Evolutionary conservation across 2,797 vertebrate genomes (phyloP), one percentile per base, ranked within the genome.

Genomic region (Crenuchus spilurus): DNA sequence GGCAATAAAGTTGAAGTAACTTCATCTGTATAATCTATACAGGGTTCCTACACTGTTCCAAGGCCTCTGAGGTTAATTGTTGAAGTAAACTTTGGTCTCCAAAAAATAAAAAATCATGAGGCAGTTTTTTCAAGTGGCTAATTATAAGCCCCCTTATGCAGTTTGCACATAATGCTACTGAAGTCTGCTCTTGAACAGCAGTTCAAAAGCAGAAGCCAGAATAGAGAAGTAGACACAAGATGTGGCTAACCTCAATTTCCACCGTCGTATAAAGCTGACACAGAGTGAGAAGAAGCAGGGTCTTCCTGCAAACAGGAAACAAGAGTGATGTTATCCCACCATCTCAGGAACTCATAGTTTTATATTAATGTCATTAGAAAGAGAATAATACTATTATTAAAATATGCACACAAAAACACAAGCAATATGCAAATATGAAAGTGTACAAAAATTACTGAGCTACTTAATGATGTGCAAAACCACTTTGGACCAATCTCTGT

Each of bases 221-320:
- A 48, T 3, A 24, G 28, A 49, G 18, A 51, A 65, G n/a, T n/a
- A 41, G n/a, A 28, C 13, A n/a, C 10, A 2, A 0, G 2, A 16
- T 1, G 28, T 42, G n/a, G 52, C 86, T 92, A 92, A 99, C 98
- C 96, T 99, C 97, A 30, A 99, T 92, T 89, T 97, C 95, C 13
- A 98, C 92, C n/a, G 91, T 97, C 26, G 97, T 98, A 87, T 92
- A 95, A 16, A 92, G 85, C 88, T 99, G 97, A 84, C 93, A 94
- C 67, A 96, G 78, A 0, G 98, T 99, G 49, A 98, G 93, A 10
- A 95, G 30, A 9, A 95, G 90, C 1, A 96, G 85, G 3, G 89
- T 94, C 80, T 80, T 83, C 87, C 98, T 99, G 84, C 71, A 86
- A n/a, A 41, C 72, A 78, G 61, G 57, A 75, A 71, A 10, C 57